A percentile compares a stretch with the other conserved stretches of the same genome.
These are phyloP conservation scores for Drosophila maculinotata DNA, from an alignment of 2,888 invertebrate species.

Conservation along the genomic window DNA sequence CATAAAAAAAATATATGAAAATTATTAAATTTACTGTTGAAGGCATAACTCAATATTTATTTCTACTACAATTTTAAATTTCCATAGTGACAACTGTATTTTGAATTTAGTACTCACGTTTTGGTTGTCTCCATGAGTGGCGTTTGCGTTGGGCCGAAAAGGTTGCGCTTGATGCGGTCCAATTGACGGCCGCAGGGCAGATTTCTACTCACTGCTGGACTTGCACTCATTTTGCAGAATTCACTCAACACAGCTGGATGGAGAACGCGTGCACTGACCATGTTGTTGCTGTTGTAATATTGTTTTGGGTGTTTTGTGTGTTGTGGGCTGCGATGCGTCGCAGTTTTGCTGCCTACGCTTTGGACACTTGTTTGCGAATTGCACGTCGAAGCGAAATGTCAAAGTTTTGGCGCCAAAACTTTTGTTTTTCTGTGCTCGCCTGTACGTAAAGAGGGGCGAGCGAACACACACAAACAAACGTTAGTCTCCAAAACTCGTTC, in stretches of 20 bases:
- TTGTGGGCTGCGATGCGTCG: slow-evolving; percentile 53
- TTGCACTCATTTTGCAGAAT: slow-evolving; percentile 80
- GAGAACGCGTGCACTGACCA: slow-evolving; percentile 82
- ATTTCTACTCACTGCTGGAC: slow-evolving; percentile 72
- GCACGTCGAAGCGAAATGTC: slow-evolving; percentile 66
- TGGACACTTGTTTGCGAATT: slow-evolving; percentile 68
- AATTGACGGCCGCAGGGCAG: slow-evolving; percentile 77
- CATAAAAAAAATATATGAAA: no score
- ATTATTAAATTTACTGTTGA: background rate
- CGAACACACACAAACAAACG: slow-evolving; percentile 25
- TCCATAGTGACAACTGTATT: slow-evolving; percentile 5
- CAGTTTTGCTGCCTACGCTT: slow-evolving; percentile 57
- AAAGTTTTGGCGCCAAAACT: slow-evolving; percentile 82
- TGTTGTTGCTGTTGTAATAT: slow-evolving; percentile 37
- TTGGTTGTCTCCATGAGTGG: slow-evolving; percentile 66
- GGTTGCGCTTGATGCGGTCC: slow-evolving; percentile 83
- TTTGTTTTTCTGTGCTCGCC: slow-evolving; percentile 63
- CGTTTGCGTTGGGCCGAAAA: slow-evolving; percentile 79
- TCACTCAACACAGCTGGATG: slow-evolving; percentile 81
- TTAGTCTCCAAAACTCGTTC: slow-evolving; percentile 59
- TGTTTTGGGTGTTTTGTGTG: slow-evolving; percentile 27
- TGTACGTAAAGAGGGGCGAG: slow-evolving; percentile 61
- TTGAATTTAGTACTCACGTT: slow-evolving; percentile 74
- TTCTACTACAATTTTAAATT: no score
- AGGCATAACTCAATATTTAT: no score